Evolutionary conservation across 1,140 invertebrate species (phyloP).

Genomic region (Dolichoris vasculosae): DNA sequence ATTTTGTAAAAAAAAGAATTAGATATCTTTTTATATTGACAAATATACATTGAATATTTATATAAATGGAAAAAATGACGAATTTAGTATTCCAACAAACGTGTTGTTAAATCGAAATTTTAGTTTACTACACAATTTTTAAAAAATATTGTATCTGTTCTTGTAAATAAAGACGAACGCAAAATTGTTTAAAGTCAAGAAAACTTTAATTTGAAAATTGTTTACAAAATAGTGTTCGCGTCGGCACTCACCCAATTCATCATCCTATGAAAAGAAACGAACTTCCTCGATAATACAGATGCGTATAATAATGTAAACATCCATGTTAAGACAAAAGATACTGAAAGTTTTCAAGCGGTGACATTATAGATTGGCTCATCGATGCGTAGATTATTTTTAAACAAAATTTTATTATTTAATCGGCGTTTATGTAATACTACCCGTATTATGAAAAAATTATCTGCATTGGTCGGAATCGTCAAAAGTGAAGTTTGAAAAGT

Average conservation of each 20-base stretch:
- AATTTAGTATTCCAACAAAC: too few species aligned
- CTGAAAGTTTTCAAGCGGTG: too few species aligned
- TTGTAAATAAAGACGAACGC: background rate
- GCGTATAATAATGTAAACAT: background rate
- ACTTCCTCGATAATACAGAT: background rate
- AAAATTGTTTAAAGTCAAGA: slow-evolving; percentile 15
- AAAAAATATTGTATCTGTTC: background rate
- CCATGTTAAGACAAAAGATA: background rate
- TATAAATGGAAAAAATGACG: too few species aligned
- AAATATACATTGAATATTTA: too few species aligned
- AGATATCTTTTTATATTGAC: too few species aligned
- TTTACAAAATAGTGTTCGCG: background rate
- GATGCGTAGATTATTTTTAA: background rate
- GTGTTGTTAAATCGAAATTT: too few species aligned
- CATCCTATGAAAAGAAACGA: background rate
- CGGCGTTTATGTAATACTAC: background rate
- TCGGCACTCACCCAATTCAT: background rate
- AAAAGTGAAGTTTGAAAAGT: too few species aligned
- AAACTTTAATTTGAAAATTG: slow-evolving; percentile 1
- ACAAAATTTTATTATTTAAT: background rate
- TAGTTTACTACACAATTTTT: background rate
- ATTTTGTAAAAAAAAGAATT: too few species aligned
- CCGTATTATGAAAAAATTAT: background rate
- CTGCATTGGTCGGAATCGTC: too few species aligned
- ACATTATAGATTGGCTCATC: background rate